Percentiles rank a stretch among this genome's conserved stretches.
Evolutionary conservation across 37 sponge, comb jelly and placozoan species (phyloP).

Genomic region (Cliona cf. orientalis): DNA sequence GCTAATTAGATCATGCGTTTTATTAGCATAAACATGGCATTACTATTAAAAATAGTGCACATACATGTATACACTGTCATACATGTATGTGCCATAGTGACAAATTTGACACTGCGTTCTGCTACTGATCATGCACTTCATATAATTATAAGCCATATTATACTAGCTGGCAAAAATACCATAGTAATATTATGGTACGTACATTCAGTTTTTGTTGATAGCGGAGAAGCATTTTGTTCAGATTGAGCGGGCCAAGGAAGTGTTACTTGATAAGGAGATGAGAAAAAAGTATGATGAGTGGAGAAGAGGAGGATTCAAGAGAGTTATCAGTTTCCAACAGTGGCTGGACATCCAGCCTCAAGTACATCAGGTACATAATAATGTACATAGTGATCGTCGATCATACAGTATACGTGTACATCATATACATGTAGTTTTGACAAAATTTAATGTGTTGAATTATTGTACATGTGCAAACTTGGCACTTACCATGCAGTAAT

Average conservation of each 20-base stretch:
- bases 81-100: background rate
- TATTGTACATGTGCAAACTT: background rate
- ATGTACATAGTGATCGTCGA: no score
- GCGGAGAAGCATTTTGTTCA: constrained; percentile 43
- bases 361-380: constrained; percentile 41
- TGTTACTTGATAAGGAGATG: constrained; percentile 49
- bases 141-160: no score
- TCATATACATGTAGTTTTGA: background rate
- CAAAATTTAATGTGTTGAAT: background rate
- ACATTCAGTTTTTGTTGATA: background rate
- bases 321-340: constrained; percentile 35
- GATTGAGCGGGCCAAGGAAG: constrained; percentile 48
- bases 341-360: constrained; percentile 53
- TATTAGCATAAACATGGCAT: no score
- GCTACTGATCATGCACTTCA: background rate
- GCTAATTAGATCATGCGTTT: no score
- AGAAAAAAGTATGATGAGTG: constrained; percentile 65
- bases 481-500: no score
- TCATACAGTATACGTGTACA: no score
- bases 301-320: constrained; percentile 48
- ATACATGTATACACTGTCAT: background rate
- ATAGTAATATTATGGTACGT: no score
- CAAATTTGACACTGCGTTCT: background rate
- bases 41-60: no score
- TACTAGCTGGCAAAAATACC: no score